Percentiles rank a stretch among this genome's conserved stretches.
Evolutionary conservation across 1,140 invertebrate species (phyloP).

Genomic region (Apis mellifera): DNA sequence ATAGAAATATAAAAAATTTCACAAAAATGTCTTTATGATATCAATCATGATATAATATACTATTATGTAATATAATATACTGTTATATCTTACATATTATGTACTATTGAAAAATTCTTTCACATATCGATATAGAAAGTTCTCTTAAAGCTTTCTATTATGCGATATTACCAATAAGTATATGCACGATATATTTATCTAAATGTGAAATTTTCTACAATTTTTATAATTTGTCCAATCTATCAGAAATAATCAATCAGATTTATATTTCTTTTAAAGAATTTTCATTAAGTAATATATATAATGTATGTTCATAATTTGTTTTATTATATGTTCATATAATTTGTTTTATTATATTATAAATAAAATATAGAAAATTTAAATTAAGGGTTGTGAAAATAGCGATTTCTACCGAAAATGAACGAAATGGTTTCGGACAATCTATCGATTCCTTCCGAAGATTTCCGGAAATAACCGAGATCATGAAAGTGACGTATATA

Average conservation of each 20-base stretch:
- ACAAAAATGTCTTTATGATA: neutral
- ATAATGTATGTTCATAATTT: neutral
- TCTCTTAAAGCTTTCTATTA: neutral
- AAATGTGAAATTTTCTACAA: too few relatives aligned
- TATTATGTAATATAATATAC: too few relatives aligned
- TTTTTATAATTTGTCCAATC: neutral
- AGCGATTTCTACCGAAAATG: slow-evolving; percentile 51
- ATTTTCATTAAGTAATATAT: too few relatives aligned
- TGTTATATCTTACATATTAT: too few relatives aligned
- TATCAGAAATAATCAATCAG: too few relatives aligned
- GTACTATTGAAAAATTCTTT: too few relatives aligned
- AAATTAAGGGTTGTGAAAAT: slow-evolving; percentile 33
- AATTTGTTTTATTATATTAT: neutral
- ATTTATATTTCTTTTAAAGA: too few relatives aligned
- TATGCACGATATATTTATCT: too few relatives aligned
- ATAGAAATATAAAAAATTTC: neutral
- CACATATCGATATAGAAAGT: too few relatives aligned
- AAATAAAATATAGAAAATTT: slow-evolving; percentile 23
- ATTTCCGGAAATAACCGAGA: slow-evolving; percentile 62
- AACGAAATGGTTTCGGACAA: slow-evolving; percentile 39
- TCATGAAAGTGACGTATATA: slow-evolving; percentile 56
- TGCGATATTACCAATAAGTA: too few relatives aligned
- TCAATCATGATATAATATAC: too few relatives aligned
- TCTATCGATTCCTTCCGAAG: slow-evolving; percentile 73
- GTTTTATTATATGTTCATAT: neutral